These are phyloP conservation scores for Sinohyriopsis cumingii DNA, from an alignment of 2,888 invertebrate genomes.

Conservation along the genomic window DNA sequence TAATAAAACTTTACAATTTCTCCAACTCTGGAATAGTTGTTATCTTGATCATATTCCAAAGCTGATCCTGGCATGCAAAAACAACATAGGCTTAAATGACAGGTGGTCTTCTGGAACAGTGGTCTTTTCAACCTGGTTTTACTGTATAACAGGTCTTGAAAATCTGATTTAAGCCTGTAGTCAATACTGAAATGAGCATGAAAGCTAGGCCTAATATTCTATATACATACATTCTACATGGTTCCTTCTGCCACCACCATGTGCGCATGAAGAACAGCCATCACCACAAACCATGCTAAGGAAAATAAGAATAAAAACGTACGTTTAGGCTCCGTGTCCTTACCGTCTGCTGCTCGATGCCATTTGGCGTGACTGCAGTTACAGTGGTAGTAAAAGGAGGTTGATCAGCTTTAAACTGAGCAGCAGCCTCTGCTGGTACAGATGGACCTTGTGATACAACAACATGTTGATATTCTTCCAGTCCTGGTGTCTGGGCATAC, in stretches of 20 bases:
- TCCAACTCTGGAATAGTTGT: too few species aligned
- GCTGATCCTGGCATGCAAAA: too few species aligned
- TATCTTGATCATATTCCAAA: too few species aligned
- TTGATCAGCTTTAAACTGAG: conserved; percentile 48
- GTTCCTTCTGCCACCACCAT: conserved; percentile 16
- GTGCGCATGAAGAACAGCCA: conserved; percentile 20
- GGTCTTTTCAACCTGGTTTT: too few species aligned
- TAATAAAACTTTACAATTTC: too few species aligned
- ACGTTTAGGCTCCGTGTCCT: conserved; percentile 67
- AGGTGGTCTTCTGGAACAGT: too few species aligned
- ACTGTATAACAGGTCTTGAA: too few species aligned
- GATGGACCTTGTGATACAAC: conserved; percentile 54
- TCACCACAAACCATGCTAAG: conserved; percentile 40
- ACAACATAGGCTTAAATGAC: too few species aligned
- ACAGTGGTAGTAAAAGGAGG: conserved; percentile 55
- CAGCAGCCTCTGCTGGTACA: conserved; percentile 48
- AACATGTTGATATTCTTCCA: conserved; percentile 65
- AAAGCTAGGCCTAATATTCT: conserved; percentile 3
- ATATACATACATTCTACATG: conserved; percentile 9
- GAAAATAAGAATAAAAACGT: conserved; percentile 44
- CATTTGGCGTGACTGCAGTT: conserved; percentile 72
- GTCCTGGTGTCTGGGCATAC: conserved; percentile 66
- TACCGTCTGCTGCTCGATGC: conserved; percentile 78
- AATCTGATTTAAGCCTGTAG: too few species aligned
- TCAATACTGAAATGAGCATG: too few species aligned